These are phyloP conservation scores for Colistium nudipinnis DNA, from an alignment of 2,113 vertebrate species.

Conservation along the genomic window DNA sequence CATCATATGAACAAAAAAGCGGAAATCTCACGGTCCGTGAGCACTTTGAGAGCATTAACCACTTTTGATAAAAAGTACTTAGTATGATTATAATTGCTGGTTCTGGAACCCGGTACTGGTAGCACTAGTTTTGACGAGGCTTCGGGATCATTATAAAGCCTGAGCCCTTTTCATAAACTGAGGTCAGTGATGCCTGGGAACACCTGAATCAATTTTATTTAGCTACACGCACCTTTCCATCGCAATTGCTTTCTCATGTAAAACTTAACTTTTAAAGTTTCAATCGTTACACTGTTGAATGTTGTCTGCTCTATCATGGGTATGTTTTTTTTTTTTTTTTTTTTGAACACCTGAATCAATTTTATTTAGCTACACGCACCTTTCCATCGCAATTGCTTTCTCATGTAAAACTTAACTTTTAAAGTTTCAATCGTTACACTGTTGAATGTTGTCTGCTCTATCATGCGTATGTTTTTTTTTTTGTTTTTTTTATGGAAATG, in stretches of 20 bases:
- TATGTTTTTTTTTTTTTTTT: too few species aligned
- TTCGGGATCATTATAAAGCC: not conserved
- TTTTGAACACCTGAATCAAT: not conserved
- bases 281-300: too few species aligned
- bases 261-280: not conserved
- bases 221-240: not conserved
- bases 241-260: not conserved
- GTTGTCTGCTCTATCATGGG: too few species aligned
- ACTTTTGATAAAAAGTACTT: not conserved
- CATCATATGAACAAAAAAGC: too few species aligned
- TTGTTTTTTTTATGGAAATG: not conserved
- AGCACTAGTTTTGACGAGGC: not conserved
- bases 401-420: not conserved
- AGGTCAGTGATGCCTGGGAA: constrained; percentile 7
- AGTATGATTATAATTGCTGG: too few species aligned
- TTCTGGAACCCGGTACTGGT: not conserved
- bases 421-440: too few species aligned
- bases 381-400: too few species aligned
- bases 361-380: not conserved
- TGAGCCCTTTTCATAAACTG: not conserved
- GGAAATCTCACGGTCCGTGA: too few species aligned
- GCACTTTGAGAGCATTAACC: not conserved
- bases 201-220: not conserved
- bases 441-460: too few species aligned
- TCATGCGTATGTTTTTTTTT: too few species aligned